Evolutionary conservation across 2,888 invertebrate genomes (phyloP), one percentile per base, ranked within the genome.

Genomic region (Volucella inanis): DNA sequence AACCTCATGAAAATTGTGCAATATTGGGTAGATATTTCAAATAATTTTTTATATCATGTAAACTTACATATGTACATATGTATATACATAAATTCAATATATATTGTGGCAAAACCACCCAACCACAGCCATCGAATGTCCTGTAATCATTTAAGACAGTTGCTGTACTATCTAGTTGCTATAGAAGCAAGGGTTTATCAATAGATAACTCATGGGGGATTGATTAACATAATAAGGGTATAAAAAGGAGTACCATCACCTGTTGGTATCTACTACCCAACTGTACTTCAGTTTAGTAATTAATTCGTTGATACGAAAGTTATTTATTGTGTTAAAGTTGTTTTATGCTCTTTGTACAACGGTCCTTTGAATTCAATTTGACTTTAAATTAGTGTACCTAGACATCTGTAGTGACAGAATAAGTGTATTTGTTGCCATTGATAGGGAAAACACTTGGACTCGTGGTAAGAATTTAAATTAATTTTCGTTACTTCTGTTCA

Each of bases 391-490:
- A 70, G 38, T 49, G 49, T 39, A 64, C 64, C 43, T 39, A 62
- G n/a, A 47, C 8, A 61, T 72, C 15, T 49, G 38, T 54, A 55
- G 61, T 65, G 54, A 47, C 38, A 57, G 38, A 22, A 31, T n/a
- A 61, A 70, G 47, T 43, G 78, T 78, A 50, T 67, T 72, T 43
- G 38, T 54, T 22, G 22, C n/a, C 31, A 8, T 57, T 59, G 68
- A 55, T 71, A 14, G 31, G 18, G 8, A 67, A 65, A 72, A 57
- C 43, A 62, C 45, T 72, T 15, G 49, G 22, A 64, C 57, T 65
- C 85, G 81, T 81, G 85, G 85, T 85, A 85, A 85, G 85, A 85
- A 81, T 85, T 68, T 77, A 18, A 85, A 85, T 75, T 67, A 75
- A 65, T 57, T 59, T 52, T 64, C 14, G 47, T 71, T 49, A 22